Evolutionary conservation across 2,113 vertebrate species (phyloP).

Genomic region (Aegithalos caudatus): DNA sequence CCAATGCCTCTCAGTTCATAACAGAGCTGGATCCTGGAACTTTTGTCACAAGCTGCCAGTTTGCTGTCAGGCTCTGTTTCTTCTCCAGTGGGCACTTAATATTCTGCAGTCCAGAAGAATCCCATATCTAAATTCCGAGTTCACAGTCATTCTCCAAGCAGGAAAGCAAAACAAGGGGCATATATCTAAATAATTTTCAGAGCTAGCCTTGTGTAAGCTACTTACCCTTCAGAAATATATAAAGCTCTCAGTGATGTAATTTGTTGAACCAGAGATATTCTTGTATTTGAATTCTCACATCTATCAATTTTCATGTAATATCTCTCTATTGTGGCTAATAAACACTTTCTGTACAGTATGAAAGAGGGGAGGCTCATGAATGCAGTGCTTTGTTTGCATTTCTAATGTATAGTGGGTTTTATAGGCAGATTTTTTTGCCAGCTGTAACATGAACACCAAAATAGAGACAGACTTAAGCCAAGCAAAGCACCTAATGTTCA

Average conservation of each 20-base stretch:
- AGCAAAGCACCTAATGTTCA: not conserved
- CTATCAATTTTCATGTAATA: not conserved
- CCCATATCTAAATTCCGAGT: not conserved
- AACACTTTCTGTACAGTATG: not conserved
- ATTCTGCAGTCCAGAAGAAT: not conserved
- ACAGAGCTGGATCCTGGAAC: not conserved
- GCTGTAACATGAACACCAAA: not conserved
- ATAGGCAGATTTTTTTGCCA: not conserved
- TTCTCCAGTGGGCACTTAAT: not conserved
- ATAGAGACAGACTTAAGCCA: conserved; percentile 5
- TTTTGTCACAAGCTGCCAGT: not conserved
- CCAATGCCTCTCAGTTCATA: not conserved
- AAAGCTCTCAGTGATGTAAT: not conserved
- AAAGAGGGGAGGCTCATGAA: not conserved
- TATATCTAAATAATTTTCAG: not conserved
- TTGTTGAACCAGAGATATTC: not conserved
- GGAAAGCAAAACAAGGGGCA: not conserved
- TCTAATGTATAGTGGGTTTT: not conserved
- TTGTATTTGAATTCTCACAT: not conserved
- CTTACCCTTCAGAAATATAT: not conserved
- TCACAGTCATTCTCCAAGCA: not conserved
- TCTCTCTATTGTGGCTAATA: not conserved
- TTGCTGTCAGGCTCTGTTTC: not conserved
- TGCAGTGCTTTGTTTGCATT: not conserved
- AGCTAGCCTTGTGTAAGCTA: not conserved